Evolutionary conservation across 37 sponge, comb jelly and placozoan species (phyloP).

Genomic region (Agelas oroides): DNA sequence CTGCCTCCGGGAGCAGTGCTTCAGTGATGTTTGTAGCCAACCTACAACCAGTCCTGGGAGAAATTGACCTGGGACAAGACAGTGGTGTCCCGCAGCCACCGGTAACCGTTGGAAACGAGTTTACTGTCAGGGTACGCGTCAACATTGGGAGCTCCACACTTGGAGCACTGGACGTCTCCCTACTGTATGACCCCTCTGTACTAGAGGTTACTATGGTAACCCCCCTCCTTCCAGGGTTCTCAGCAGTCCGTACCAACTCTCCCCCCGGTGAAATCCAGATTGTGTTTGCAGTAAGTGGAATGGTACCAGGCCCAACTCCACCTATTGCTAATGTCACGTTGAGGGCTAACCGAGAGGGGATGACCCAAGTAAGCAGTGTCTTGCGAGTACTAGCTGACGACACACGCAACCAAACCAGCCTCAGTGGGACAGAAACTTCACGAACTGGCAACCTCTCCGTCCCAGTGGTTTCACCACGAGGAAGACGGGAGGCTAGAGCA

Average conservation of each 20-base stretch:
- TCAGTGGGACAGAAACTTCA: too few relatives aligned
- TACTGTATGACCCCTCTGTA: conserved; percentile 17
- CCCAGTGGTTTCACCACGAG: too few relatives aligned
- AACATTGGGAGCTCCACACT: conserved; percentile 29
- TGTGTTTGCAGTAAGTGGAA: not conserved
- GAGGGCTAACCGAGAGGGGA: not conserved
- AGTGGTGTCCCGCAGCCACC: conserved; percentile 58
- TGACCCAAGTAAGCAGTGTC: conserved; percentile 12
- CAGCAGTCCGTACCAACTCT: conserved; percentile 4
- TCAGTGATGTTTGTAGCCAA: conserved; percentile 45
- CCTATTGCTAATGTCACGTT: conserved; percentile 25
- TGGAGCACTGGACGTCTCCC: conserved; percentile 30
- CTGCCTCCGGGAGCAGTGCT: not conserved
- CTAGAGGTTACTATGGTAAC: conserved; percentile 27
- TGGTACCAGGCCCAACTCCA: conserved; percentile 9
- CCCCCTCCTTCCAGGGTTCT: conserved; percentile 15
- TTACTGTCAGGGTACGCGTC: conserved; percentile 57
- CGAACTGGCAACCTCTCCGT: too few relatives aligned
- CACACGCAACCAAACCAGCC: not conserved
- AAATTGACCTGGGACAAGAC: conserved; percentile 55
- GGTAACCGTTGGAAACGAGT: conserved; percentile 34
- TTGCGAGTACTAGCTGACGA: not conserved
- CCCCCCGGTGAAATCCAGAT: conserved; percentile 29
- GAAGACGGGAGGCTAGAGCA: too few relatives aligned
- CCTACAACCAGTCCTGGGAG: conserved; percentile 24